A percentile compares a stretch with the other conserved stretches of the same genome.
These are phyloP conservation scores for Saimiri boliviensis DNA, from an alignment of 2,113 vertebrate genomes.

Conservation along the genomic window DNA sequence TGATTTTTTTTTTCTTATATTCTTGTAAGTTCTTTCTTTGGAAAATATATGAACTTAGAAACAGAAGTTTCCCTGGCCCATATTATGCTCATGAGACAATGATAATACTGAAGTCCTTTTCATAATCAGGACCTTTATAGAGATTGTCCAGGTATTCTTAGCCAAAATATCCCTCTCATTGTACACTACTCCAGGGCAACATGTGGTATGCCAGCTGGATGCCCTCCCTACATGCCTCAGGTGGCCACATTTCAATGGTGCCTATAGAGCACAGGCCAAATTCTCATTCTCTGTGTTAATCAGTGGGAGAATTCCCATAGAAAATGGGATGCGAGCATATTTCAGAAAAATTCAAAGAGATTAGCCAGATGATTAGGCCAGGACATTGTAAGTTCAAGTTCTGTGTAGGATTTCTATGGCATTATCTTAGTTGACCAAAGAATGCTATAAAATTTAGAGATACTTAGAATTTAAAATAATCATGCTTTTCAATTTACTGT, in stretches of 20 bases:
- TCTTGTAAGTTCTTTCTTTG: constrained; percentile 28
- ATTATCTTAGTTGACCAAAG: constrained; percentile 61
- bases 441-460: constrained; percentile 60
- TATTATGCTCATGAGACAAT: constrained; percentile 63
- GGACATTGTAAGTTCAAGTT: constrained; percentile 59
- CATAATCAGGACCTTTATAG: constrained; percentile 74
- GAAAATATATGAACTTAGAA: constrained; percentile 66
- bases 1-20: constrained; percentile 47
- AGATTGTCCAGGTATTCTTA: constrained; percentile 77
- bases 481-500: constrained; percentile 27
- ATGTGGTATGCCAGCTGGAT: constrained; percentile 81
- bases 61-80: constrained; percentile 70
- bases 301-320: constrained; percentile 80
- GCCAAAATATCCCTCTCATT: constrained; percentile 79
- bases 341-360: constrained; percentile 76
- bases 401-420: constrained; percentile 66
- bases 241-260: constrained; percentile 81
- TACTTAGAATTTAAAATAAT: constrained; percentile 60
- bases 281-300: constrained; percentile 79
- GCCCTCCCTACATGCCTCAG: constrained; percentile 80
- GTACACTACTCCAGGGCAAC: constrained; percentile 77
- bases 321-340: constrained; percentile 76
- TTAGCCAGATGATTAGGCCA: constrained; percentile 76
- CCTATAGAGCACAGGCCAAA: constrained; percentile 80
- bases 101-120: constrained; percentile 73